These are phyloP conservation scores for Aythya baeri DNA, from an alignment of 2,113 vertebrate genomes.

Conservation along the genomic window DNA sequence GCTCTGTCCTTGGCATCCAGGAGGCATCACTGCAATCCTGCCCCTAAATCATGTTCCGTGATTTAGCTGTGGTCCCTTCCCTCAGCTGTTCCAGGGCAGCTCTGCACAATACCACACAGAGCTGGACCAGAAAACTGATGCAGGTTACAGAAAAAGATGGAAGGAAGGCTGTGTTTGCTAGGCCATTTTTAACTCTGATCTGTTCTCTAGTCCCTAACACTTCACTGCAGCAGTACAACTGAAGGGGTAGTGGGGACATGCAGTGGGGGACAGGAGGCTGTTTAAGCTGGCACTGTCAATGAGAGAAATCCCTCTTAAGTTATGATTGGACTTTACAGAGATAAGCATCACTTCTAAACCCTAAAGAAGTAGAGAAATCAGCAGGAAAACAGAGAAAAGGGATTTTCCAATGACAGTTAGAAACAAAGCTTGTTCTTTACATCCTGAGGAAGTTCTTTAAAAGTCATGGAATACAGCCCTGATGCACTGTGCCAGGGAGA, in stretches of 20 bases:
- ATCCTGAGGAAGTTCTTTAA: background rate
- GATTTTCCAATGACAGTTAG: background rate
- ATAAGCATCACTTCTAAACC: background rate
- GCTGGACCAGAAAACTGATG: background rate
- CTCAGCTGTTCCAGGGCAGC: background rate
- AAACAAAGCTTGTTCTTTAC: background rate
- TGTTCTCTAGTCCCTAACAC: rapidly evolving
- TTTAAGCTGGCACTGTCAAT: background rate
- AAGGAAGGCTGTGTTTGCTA: background rate
- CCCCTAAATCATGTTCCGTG: background rate
- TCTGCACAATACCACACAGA: background rate
- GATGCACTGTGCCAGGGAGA: background rate
- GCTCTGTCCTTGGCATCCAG: background rate
- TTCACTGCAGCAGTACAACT: background rate
- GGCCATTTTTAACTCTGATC: background rate
- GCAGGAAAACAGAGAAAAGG: background rate
- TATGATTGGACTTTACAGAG: background rate
- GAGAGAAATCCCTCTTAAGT: background rate
- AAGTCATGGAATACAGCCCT: background rate
- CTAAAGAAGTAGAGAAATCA: background rate
- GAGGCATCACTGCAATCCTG: background rate
- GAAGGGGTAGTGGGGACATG: background rate
- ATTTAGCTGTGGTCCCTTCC: background rate
- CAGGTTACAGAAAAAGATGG: background rate
- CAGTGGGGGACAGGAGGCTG: background rate